These are phyloP conservation scores for Morus bassanus DNA, from an alignment of 2,797 vertebrate species.

Conservation along the genomic window DNA sequence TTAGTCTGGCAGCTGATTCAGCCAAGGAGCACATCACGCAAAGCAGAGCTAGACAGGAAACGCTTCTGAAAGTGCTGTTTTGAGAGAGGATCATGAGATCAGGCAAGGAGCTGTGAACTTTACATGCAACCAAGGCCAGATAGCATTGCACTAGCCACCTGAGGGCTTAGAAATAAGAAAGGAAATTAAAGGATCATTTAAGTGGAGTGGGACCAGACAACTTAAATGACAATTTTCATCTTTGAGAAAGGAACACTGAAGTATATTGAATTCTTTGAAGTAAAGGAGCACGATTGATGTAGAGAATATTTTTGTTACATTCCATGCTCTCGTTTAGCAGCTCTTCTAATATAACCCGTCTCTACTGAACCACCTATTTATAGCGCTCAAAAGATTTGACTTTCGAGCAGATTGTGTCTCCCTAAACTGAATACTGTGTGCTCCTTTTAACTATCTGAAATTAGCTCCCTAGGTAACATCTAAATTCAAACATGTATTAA, in stretches of 20 bases:
- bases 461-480: not conserved
- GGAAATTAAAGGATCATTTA: slow-evolving; percentile 97
- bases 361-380: slow-evolving; percentile 18
- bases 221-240: slow-evolving; percentile 35
- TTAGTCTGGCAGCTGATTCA: slow-evolving; percentile 76
- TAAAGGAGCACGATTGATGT: slow-evolving; percentile 4
- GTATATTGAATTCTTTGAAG: slow-evolving; percentile 75
- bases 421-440: not conserved
- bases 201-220: slow-evolving; percentile 74
- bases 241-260: slow-evolving; percentile 51
- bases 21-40: slow-evolving; percentile 76
- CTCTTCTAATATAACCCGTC: not conserved
- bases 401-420: not conserved
- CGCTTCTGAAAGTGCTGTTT: slow-evolving; percentile 82
- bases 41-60: slow-evolving; percentile 84
- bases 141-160: slow-evolving; percentile 75
- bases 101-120: slow-evolving; percentile 87
- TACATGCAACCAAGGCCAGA: slow-evolving; percentile 75
- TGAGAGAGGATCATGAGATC: slow-evolving; percentile 85
- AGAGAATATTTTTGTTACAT: slow-evolving; percentile 53
- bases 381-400: slow-evolving; percentile 1
- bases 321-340: slow-evolving; percentile 41
- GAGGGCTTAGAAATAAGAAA: slow-evolving; percentile 83
- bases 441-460: not conserved
- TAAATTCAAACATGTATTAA: not conserved